These are phyloP conservation scores for Trididemnum nubilum DNA, from an alignment of 23 tunicate genomes.

Conservation along the genomic window DNA sequence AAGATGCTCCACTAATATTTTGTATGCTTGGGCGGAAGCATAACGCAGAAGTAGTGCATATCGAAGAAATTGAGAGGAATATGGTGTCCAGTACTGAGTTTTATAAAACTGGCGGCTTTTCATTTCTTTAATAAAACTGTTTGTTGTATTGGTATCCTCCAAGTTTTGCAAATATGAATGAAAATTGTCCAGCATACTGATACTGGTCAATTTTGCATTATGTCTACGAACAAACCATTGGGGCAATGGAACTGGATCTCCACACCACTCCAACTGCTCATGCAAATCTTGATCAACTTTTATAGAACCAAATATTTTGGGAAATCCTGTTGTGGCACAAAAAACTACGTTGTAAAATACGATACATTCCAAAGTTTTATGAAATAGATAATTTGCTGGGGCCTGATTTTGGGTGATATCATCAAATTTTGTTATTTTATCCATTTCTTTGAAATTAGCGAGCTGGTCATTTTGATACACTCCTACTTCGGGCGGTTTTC, in stretches of 20 bases:
- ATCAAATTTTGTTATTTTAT: too few species aligned
- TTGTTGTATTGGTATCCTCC: background rate
- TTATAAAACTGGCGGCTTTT: background rate
- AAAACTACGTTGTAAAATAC: too few species aligned
- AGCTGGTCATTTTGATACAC: too few species aligned
- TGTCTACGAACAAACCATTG: background rate
- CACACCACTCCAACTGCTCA: too few species aligned
- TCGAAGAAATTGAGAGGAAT: background rate
- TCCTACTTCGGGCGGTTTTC: too few species aligned
- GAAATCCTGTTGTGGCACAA: too few species aligned
- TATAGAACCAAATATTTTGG: too few species aligned
- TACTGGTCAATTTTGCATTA: background rate
- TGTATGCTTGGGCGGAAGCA: slow-evolving; percentile 9
- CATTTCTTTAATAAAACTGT: background rate
- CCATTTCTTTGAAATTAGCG: too few species aligned
- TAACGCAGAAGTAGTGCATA: background rate
- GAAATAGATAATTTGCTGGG: too few species aligned
- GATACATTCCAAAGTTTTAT: too few species aligned
- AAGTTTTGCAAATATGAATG: background rate
- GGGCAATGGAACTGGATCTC: background rate
- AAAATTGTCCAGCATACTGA: background rate
- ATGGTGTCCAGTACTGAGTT: background rate
- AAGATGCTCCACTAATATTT: background rate
- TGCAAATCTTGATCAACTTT: too few species aligned
- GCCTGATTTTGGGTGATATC: too few species aligned